Evolutionary conservation across 2,797 vertebrate genomes (phyloP).

Genomic region (Manis crassicaudata): DNA sequence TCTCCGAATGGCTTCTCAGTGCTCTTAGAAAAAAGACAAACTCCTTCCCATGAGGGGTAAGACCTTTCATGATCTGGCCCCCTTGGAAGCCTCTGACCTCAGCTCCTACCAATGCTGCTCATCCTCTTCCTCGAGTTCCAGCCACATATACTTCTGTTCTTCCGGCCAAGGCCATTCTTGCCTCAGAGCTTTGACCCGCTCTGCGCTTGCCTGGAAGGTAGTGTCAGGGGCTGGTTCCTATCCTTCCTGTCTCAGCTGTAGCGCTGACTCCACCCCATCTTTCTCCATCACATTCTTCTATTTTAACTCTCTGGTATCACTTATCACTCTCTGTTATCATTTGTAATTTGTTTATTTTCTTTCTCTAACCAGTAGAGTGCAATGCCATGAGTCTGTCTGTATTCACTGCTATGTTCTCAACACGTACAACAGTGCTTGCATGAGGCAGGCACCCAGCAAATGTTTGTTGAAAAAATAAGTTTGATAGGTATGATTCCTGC

Average conservation of each 20-base stretch:
- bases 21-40: neutral
- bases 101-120: neutral
- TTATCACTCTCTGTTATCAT: neutral
- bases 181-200: neutral
- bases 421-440: neutral
- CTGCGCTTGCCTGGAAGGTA: neutral
- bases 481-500: neutral
- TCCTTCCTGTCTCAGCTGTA: neutral
- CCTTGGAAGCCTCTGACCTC: neutral
- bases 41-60: neutral
- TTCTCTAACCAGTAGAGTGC: neutral
- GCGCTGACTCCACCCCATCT: too few species aligned
- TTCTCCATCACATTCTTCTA: neutral
- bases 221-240: neutral
- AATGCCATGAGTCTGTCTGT: neutral
- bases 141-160: neutral
- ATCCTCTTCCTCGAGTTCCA: neutral
- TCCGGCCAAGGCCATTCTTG: neutral
- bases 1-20: neutral
- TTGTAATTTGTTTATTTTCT: neutral
- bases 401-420: neutral
- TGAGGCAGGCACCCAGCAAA: neutral
- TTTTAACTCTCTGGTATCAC: neutral
- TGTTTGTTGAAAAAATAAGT: neutral
- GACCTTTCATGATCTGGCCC: neutral